Base-by-base conservation (phyloP, 1,140 invertebrate species). In the Octopus bimaculoides region DNA sequence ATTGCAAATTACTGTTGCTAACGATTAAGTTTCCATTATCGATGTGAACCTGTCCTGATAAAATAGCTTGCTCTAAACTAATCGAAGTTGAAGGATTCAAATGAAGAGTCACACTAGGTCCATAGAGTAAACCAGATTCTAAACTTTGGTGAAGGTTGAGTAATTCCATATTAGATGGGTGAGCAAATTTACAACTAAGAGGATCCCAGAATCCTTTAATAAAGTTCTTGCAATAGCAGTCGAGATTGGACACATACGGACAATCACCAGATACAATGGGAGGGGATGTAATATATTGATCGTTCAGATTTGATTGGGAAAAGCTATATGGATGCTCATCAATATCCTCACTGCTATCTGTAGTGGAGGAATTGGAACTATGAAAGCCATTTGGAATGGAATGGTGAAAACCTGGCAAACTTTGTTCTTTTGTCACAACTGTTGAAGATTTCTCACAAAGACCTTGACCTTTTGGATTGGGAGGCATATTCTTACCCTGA, bases 151-250 rank as follows among this genome's bases (percentile, higher is more conserved):
- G 91, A 5, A 96, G 90, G 54, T 92, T 93, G 8, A 96, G 83
- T 4, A 92, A 87, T 85, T 95, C 92, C n/a, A 93, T 93, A 20
- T 94, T 97, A 66, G 94, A 92, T 5, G 96, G 95, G 92, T 97
- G 94, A 79, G 83, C 77, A 69, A 86, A 71, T 66, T 81, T 82
- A 54, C 83, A 82, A 41, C 77, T 77, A n/a, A 79, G 71, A 74
- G 76, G 75, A 74, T 86, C 81, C 84, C 85, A 85, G 79, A 84
- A 85, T 41, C 82, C 82, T 76, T 74, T 87, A 93, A 87, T 54
- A 53, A 86, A 69, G 75, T 84, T 82, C 26, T 81, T 79, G 17
- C 80, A 82, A 71, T 84, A 87, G 12, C 17, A 71, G 8, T 71
- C 66, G 17, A 71, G 14, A 6, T 6, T 10, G 14, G 5, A 71